These are phyloP conservation scores for Synanthedon myopaeformis DNA, from an alignment of 2,888 invertebrate genomes.

Conservation along the genomic window DNA sequence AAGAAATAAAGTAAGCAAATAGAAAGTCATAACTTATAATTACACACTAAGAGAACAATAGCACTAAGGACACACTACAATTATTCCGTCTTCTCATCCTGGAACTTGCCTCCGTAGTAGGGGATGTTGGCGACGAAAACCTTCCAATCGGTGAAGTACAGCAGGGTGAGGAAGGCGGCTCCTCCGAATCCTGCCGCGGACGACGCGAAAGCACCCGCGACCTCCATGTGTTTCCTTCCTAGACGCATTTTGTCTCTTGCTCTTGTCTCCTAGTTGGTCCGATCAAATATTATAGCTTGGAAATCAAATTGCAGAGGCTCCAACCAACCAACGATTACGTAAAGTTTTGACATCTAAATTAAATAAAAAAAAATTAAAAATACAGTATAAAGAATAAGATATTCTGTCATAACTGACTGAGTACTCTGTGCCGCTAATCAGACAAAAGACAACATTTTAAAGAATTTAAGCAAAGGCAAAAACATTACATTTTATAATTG, in stretches of 20 bases:
- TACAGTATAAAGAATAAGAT: too few species aligned
- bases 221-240: conserved; percentile 73
- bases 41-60: neutral
- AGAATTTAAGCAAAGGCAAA: too few species aligned
- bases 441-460: too few species aligned
- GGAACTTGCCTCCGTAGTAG: conserved; percentile 80
- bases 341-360: too few species aligned
- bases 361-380: too few species aligned
- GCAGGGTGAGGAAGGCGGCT: conserved; percentile 68
- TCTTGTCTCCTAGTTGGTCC: too few species aligned
- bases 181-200: conserved; percentile 75
- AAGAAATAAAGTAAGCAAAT: neutral
- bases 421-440: too few species aligned
- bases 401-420: too few species aligned
- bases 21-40: neutral
- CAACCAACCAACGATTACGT: too few species aligned
- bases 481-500: too few species aligned
- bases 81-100: conserved; percentile 42
- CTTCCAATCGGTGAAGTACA: conserved; percentile 87
- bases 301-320: too few species aligned
- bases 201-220: conserved; percentile 62
- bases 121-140: conserved; percentile 78
- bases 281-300: too few species aligned
- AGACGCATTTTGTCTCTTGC: conserved; percentile 40
- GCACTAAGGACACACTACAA: neutral